Base-by-base conservation (phyloP, 1,140 invertebrate species). In the Lasioglossum baleicum region DNA sequence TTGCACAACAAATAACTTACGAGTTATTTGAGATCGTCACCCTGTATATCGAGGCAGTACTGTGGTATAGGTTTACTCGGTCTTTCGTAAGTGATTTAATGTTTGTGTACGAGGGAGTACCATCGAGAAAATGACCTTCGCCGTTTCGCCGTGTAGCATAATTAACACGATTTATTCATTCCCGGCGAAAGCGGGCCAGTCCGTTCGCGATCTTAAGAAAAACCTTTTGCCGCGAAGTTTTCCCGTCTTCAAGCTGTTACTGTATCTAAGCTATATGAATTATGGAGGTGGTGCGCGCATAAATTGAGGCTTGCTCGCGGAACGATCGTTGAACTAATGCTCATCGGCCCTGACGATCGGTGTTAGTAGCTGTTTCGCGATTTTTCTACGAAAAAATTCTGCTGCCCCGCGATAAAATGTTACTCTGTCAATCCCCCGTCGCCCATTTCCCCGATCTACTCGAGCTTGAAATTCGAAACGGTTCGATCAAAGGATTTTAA, bases 241-340 rank as follows among this genome's bases (percentile, higher is more conserved):
- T 26, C 8, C 63, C 40, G 48, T 42, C 61, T 51, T 75, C 64
- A 2, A 81, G 78, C 65, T 75, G 60, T 74, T 79, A 67, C 73
- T 82, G 48, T 35, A 79, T 82, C 64, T 58, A 65, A 80, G 76
- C 44, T 71, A 84, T 86, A 87, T 83, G 79, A 87, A 87, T 87
- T 86, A 84, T 84, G 82, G 80, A 86, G 82, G 75, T 84, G 82
- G 75, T 68, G 71, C 68, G 73, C 64, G 82, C 84, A 76, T 83
- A 86, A 85, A 87, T 81, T 78, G 76, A 85, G 75, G 31, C 42
- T 48, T 63, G 82, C 75, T 82, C 84, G 85, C 82, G 85, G 85
- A 87, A 87, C 85, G 85, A 87, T 87, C 85, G 84, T 87, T 87
- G 85, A 87, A 87, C 85, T 84, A 83, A 78, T 86, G 85, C 53